Percentiles rank a stretch among this genome's conserved stretches.
These are phyloP conservation scores for Trachelus tabidus DNA, from an alignment of 2,888 invertebrate genomes.

Conservation along the genomic window DNA sequence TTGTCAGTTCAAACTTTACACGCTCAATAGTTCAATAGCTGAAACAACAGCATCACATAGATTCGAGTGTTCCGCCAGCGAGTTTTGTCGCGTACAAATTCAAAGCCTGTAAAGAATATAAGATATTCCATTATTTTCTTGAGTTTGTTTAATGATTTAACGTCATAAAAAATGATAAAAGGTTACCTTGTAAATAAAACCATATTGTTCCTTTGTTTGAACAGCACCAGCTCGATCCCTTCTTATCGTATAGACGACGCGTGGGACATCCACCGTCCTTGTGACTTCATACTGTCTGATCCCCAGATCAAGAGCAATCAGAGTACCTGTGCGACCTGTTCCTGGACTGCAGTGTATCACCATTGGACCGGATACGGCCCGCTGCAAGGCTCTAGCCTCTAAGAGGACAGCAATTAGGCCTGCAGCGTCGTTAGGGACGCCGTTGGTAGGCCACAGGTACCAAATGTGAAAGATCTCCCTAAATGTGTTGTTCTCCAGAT, in stretches of 20 bases:
- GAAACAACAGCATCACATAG: conserved; percentile 59
- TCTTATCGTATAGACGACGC: conserved; percentile 84
- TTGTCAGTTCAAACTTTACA: too few species aligned
- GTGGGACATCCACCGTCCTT: conserved; percentile 85
- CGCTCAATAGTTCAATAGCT: neutral
- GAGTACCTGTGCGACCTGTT: conserved; percentile 89
- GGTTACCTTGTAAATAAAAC: conserved; percentile 88
- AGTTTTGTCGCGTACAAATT: conserved; percentile 87
- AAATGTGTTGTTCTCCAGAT: conserved; percentile 83
- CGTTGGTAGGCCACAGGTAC: conserved; percentile 94
- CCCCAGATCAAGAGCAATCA: conserved; percentile 87
- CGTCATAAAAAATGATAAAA: conserved; percentile 6
- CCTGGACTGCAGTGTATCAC: conserved; percentile 90
- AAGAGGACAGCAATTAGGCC: conserved; percentile 88
- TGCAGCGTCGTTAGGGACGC: conserved; percentile 85
- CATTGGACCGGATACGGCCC: conserved; percentile 75
- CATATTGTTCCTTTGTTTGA: conserved; percentile 91
- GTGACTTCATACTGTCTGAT: conserved; percentile 88
- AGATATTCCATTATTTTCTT: neutral
- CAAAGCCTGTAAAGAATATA: conserved; percentile 73
- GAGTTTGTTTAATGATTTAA: neutral
- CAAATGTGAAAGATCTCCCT: conserved; percentile 91
- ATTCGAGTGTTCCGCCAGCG: conserved; percentile 78
- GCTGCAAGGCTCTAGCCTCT: conserved; percentile 75
- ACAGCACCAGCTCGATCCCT: conserved; percentile 90